phyloP scores from a whole-genome alignment of 2,797 vertebrate species.

The Tachyglossus aculeatus region DNA sequence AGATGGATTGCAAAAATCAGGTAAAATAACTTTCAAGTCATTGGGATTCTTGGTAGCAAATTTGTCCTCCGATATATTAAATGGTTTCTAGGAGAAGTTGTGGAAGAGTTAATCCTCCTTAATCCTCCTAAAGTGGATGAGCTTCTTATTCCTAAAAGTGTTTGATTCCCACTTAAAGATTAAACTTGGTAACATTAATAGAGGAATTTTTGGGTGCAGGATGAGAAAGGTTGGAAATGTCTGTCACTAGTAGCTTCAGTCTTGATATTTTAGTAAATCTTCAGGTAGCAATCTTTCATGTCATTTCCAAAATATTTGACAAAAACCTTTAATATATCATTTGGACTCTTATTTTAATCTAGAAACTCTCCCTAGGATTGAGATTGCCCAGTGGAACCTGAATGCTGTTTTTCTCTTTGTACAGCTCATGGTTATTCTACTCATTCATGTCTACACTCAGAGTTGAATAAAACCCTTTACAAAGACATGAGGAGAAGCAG shows the following conservation, averaged over 20 bases:
- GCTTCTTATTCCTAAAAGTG: no score
- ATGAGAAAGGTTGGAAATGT: neutral
- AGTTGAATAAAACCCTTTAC: constrained; percentile 54
- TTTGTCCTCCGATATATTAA: no score
- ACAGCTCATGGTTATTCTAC: constrained; percentile 44
- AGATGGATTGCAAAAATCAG: no score
- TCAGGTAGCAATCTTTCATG: neutral
- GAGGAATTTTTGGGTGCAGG: neutral
- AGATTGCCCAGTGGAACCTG: constrained; percentile 28
- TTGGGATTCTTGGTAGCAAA: no score
- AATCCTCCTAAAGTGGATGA: no score
- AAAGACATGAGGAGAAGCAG: constrained; percentile 41
- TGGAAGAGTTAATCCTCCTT: no score
- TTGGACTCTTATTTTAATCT: constrained; percentile 38
- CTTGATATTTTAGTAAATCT: neutral
- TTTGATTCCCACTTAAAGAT: no score
- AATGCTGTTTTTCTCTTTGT: constrained; percentile 44
- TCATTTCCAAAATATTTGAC: neutral
- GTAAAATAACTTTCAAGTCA: no score
- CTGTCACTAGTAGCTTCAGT: neutral
- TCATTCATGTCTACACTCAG: constrained; percentile 49
- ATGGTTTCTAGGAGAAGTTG: no score
- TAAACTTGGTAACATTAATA: no score
- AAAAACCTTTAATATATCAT: constrained; percentile 9
- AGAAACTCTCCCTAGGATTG: constrained; percentile 4